A percentile compares a stretch with the other conserved stretches of the same genome.
Evolutionary conservation across 2,888 invertebrate species (phyloP).

Genomic region (Dimorphilus gyrociliatus): DNA sequence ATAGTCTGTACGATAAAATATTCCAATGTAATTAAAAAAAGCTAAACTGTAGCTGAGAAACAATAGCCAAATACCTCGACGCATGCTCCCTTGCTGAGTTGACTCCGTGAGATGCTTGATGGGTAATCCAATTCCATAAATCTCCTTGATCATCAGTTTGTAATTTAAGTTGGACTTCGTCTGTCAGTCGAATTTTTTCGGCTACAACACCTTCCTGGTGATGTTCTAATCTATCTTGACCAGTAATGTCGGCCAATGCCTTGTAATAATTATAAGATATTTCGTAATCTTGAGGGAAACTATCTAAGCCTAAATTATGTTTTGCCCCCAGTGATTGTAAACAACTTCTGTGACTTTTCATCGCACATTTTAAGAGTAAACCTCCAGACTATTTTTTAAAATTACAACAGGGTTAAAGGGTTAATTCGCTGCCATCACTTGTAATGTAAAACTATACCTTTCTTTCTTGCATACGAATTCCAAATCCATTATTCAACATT

Average conservation of each 20-base stretch:
- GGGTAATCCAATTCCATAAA: slow-evolving; percentile 30
- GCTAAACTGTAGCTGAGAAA: too few relatives aligned
- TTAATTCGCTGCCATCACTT: too few relatives aligned
- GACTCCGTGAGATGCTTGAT: slow-evolving; percentile 31
- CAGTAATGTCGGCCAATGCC: slow-evolving; percentile 23
- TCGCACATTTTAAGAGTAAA: slow-evolving; percentile 17
- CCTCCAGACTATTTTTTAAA: not conserved
- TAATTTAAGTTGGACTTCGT: slow-evolving; percentile 18
- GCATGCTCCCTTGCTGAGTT: too few relatives aligned
- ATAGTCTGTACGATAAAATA: too few relatives aligned
- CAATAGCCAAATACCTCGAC: too few relatives aligned
- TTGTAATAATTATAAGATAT: slow-evolving; percentile 30
- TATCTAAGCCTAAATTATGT: slow-evolving; percentile 28
- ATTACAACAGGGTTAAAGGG: not conserved
- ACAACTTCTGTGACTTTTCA: slow-evolving; percentile 22
- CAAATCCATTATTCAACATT: slow-evolving; percentile 27
- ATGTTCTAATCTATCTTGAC: slow-evolving; percentile 20
- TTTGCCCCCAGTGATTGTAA: slow-evolving; percentile 28
- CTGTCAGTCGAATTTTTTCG: slow-evolving; percentile 29
- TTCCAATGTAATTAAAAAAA: too few relatives aligned
- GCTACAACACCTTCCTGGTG: slow-evolving; percentile 24
- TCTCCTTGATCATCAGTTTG: slow-evolving; percentile 34
- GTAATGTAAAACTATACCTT: slow-evolving; percentile 25
- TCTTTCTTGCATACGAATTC: slow-evolving; percentile 19
- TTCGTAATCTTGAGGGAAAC: slow-evolving; percentile 19